Evolutionary conservation across 2,888 invertebrate species (phyloP), one percentile per base, ranked within the genome.

Genomic region (Zootermopsis nevadensis): DNA sequence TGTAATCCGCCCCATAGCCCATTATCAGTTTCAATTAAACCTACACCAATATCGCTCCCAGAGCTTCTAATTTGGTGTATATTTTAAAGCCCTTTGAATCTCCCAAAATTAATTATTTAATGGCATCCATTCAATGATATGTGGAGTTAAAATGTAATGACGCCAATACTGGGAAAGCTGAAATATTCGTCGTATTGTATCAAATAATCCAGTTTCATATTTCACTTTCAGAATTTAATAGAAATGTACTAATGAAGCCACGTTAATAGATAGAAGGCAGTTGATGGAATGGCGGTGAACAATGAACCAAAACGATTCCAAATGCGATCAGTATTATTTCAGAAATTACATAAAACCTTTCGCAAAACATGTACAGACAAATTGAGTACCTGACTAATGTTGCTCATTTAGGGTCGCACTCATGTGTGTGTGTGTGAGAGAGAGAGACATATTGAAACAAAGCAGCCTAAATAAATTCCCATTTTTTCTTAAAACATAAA

Each of bases 31-130:
- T 33, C 69, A 30, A 69, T 69, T 69, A 69, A 31, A 69, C 4
- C 69, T 69, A 69, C 69, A 69, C 4, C 69, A 30, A 69, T 69
- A 69, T 69, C 69, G 69, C 69, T 69, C 69, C 22, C 30, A 22
- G 69, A 33, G 69, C 2, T 19, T 69, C 69, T 33, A n/a, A 33
- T 69, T 69, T 69, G n/a, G 60, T 60, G 31, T 69, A 33, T 22
- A 69, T 33, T 33, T 22, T 69, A 30, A 31, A 69, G 19, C 19
- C 31, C 69, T 69, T 33, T 69, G 69, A 69, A 69, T 33, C 15
- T 33, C 6, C 22, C 33, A 19, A 33, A 69, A 69, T 33, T 69
- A 69, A 7, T 69, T 69, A 30, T 33, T 69, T 31, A n/a, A 60
- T 60, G 60, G 15, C 27, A 27, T 60, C 60, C 27, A n/a, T 60